These are phyloP conservation scores for Phoenoteleia sp. DNA, from an alignment of 2,888 invertebrate species.

Conservation along the genomic window DNA sequence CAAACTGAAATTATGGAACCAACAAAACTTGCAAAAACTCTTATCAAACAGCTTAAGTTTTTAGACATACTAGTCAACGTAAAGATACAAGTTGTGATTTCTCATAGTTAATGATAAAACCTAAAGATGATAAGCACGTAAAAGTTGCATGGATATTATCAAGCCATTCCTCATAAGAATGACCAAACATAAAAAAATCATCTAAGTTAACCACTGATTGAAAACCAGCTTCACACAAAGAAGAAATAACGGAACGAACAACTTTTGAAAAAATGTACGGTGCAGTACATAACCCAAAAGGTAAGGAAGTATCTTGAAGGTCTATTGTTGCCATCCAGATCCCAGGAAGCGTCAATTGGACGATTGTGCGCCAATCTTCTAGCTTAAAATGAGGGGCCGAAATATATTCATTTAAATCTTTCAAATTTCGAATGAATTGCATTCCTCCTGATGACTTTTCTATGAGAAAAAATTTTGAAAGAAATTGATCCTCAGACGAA, in stretches of 20 bases:
- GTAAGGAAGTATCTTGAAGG: too few relatives aligned
- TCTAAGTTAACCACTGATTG: too few relatives aligned
- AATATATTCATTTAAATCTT: conserved; percentile 56
- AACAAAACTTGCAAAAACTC: conserved; percentile 21
- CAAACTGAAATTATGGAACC: conserved; percentile 37
- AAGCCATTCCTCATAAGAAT: too few relatives aligned
- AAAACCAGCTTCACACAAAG: too few relatives aligned
- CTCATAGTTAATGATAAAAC: neutral
- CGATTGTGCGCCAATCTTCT: conserved; percentile 46
- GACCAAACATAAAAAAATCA: too few relatives aligned
- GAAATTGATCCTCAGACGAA: conserved; percentile 48
- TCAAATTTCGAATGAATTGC: conserved; percentile 52
- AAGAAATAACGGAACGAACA: too few relatives aligned
- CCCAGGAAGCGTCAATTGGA: conserved; percentile 11
- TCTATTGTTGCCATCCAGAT: conserved; percentile 52
- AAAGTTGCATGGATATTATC: too few relatives aligned
- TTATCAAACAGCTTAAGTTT: conserved; percentile 32
- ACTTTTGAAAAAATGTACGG: too few relatives aligned
- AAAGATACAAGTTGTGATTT: too few relatives aligned
- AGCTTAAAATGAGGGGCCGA: conserved; percentile 53
- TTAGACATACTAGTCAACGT: too few relatives aligned
- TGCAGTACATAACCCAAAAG: too few relatives aligned
- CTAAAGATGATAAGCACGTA: conserved; percentile 32
- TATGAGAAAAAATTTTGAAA: conserved; percentile 46
- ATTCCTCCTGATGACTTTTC: conserved; percentile 33